phyloP scores from a whole-genome alignment of 2,888 invertebrate genomes.

The Andrena marginata region DNA sequence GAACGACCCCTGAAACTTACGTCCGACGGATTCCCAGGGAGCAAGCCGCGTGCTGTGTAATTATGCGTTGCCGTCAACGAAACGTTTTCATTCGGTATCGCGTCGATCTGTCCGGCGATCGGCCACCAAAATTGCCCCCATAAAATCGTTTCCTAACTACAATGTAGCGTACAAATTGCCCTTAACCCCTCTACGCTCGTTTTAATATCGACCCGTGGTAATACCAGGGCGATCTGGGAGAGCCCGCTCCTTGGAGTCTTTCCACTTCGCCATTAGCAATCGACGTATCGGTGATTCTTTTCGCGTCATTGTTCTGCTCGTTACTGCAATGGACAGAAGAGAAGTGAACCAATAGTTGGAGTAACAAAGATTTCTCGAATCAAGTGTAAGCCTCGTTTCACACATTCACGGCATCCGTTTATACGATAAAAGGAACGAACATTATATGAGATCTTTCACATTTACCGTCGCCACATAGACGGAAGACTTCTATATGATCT shows the following conservation, averaged over 20 bases:
- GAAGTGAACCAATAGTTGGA: not conserved
- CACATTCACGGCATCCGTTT: no score
- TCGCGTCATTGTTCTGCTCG: not conserved
- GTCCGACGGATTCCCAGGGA: not conserved
- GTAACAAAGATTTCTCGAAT: no score
- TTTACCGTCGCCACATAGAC: no score
- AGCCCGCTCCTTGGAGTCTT: constrained; percentile 1
- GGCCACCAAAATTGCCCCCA: constrained; percentile 49
- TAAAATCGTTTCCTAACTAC: constrained; percentile 49
- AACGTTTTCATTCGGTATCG: constrained; percentile 39
- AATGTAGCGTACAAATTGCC: constrained; percentile 48
- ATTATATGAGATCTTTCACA: no score
- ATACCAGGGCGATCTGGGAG: constrained; percentile 33
- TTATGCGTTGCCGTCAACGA: constrained; percentile 41
- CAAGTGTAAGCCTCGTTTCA: no score
- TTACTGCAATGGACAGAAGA: not conserved
- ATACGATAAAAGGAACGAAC: no score
- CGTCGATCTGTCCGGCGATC: constrained; percentile 33
- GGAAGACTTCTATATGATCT: no score
- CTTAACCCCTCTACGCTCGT: constrained; percentile 20
- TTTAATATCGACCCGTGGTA: constrained; percentile 46
- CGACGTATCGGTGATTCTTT: not conserved
- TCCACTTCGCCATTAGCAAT: not conserved
- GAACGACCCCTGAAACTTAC: constrained; percentile 12
- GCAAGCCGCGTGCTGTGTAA: constrained; percentile 12